Base-by-base conservation (phyloP, 1,140 invertebrate genomes). In the Drosophila kepulauana region DNA sequence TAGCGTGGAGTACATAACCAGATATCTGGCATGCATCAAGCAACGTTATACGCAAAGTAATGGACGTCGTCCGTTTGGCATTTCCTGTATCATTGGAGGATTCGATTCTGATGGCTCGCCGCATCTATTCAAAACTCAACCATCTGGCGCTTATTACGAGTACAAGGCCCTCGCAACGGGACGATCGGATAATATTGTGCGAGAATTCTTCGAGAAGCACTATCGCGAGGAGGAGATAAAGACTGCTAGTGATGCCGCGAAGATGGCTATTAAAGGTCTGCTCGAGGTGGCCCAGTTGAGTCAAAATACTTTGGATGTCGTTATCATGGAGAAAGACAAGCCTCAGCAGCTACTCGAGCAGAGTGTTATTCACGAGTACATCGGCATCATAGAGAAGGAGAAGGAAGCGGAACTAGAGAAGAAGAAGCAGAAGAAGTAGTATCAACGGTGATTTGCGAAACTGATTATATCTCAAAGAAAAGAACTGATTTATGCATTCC, bases 391-490 rank as follows among this genome's bases (percentile, higher is more conserved):
- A 88, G 98, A 99, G 92, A 99, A 98, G 93, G 98, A 99, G 92
- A 99, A 99, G 88, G 98, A 99, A 93, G 98, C 98, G 87, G 98
- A 99, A 93, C 97, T 97, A 33, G 98, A 99, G 91, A 99, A 99
- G 94, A 99, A 99, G 92, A 99, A 99, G 92, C 96, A 98, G 87
- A 99, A 98, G 94, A 97, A 97, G 94, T 96, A 94, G 91, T 59
- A 15, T 8, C 51, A 7, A 35, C 6, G 33, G 8, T 7, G 8
- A 7, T 10, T 38, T 38, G 20, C 2, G 20, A 7, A 38, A 8
- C 35, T 38, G 3, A 38, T 38, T 8, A 1, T 7, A 38, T 38
- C 35, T 7, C 6, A 33, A 5, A 6, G 30, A 33, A 33, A 33
- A 33, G 1, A 33, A 6, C 1, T 7, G 30, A 33, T 25, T 25